Percentiles rank a stretch among this genome's conserved stretches.
These are phyloP conservation scores for Phallusia fumigata DNA, from an alignment of 23 tunicate genomes.

Conservation along the genomic window DNA sequence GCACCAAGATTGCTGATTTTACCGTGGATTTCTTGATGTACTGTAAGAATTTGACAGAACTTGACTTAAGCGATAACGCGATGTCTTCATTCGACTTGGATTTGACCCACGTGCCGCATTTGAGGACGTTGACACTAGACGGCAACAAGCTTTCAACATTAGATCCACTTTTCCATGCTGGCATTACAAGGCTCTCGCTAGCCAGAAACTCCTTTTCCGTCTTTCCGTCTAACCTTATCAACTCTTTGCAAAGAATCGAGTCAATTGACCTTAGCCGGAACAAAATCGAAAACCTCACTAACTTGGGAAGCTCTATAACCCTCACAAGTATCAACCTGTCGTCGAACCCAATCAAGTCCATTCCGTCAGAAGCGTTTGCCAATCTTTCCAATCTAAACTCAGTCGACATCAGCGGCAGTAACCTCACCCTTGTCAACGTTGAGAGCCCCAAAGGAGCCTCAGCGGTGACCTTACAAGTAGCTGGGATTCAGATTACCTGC, in stretches of 20 bases:
- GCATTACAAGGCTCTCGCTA: background rate
- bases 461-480: background rate
- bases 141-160: background rate
- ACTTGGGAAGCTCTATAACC: background rate
- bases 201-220: background rate
- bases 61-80: background rate
- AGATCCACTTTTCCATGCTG: background rate
- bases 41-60: background rate
- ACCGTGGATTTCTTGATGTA: background rate
- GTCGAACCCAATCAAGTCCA: background rate
- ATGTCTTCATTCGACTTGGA: background rate
- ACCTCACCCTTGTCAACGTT: background rate
- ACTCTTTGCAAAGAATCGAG: background rate
- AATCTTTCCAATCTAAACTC: background rate
- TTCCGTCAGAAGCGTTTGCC: background rate
- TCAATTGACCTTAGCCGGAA: background rate
- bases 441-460: background rate
- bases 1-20: background rate
- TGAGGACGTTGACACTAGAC: background rate
- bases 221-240: background rate
- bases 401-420: background rate
- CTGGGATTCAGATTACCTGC: background rate
- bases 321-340: conserved; percentile 2
- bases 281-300: background rate
- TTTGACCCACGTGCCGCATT: background rate